Percentiles rank a stretch among this genome's conserved stretches.
These are phyloP conservation scores for Benthosema pterotum DNA, from an alignment of 2,797 vertebrate species.

Conservation along the genomic window DNA sequence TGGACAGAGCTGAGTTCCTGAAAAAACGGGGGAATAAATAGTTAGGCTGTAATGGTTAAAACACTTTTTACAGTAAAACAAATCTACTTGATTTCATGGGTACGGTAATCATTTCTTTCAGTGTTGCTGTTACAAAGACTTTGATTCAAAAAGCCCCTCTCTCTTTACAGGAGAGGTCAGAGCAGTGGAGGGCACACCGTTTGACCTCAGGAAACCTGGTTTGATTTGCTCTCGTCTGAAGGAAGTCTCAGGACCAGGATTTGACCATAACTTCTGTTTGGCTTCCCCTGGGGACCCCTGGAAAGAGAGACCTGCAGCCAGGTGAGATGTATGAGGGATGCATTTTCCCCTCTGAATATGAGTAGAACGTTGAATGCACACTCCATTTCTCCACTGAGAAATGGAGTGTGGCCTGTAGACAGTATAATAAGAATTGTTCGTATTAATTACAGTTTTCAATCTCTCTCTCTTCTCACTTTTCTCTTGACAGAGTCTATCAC, in stretches of 20 bases:
- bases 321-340: conserved; percentile 41
- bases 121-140: too few relatives aligned
- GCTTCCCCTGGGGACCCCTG: conserved; percentile 55
- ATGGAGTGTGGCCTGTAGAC: too few relatives aligned
- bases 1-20: too few relatives aligned
- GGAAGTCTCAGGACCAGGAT: conserved; percentile 81
- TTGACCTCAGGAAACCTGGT: conserved; percentile 86
- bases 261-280: conserved; percentile 96
- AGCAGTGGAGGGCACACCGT: conserved; percentile 82
- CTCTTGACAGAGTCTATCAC: conserved; percentile 82
- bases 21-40: too few relatives aligned
- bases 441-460: neutral
- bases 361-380: neutral
- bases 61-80: too few relatives aligned
- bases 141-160: too few relatives aligned
- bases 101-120: too few relatives aligned
- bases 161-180: conserved; percentile 83
- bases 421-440: neutral
- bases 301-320: conserved; percentile 62
- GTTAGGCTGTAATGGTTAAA: too few relatives aligned
- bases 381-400: too few relatives aligned
- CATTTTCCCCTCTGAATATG: neutral
- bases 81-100: too few relatives aligned
- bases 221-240: conserved; percentile 83
- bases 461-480: neutral